phyloP scores from a whole-genome alignment of 2,888 invertebrate genomes.

The Halictus quadricinctus region DNA sequence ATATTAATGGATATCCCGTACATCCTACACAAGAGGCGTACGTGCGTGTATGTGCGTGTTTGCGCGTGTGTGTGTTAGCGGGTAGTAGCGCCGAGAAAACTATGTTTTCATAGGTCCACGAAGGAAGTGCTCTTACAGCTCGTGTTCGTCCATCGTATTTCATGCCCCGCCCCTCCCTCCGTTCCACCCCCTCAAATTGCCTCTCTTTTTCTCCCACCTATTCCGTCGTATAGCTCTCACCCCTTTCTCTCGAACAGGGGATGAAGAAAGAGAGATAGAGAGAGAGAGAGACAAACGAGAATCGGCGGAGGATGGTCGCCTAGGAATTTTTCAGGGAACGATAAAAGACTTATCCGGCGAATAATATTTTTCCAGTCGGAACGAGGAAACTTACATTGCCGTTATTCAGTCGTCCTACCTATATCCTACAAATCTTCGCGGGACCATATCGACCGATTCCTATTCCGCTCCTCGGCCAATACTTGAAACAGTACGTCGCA shows the following conservation, averaged over 20 bases:
- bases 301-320: slow-evolving; percentile 25
- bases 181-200: slow-evolving; percentile 47
- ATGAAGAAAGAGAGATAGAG: neutral
- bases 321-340: slow-evolving; percentile 50
- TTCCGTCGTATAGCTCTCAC: neutral
- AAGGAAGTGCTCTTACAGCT: slow-evolving; percentile 60
- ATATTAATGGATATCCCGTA: slow-evolving; percentile 48
- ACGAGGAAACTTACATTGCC: slow-evolving; percentile 38
- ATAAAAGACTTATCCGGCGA: slow-evolving; percentile 51
- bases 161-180: slow-evolving; percentile 43
- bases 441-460: neutral
- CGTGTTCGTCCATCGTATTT: slow-evolving; percentile 60
- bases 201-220: slow-evolving; percentile 34
- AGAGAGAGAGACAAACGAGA: slow-evolving; percentile 50
- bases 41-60: neutral
- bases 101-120: slow-evolving; percentile 67
- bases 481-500: neutral
- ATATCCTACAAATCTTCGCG: slow-evolving; percentile 36
- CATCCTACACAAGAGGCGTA: slow-evolving; percentile 14
- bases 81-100: slow-evolving; percentile 39
- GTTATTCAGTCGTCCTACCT: slow-evolving; percentile 36
- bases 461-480: neutral
- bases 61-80: neutral
- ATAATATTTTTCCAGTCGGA: slow-evolving; percentile 56
- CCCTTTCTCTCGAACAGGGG: neutral